Evolutionary conservation across 2,797 vertebrate genomes (phyloP).

Genomic region (Limosa lapponica): DNA sequence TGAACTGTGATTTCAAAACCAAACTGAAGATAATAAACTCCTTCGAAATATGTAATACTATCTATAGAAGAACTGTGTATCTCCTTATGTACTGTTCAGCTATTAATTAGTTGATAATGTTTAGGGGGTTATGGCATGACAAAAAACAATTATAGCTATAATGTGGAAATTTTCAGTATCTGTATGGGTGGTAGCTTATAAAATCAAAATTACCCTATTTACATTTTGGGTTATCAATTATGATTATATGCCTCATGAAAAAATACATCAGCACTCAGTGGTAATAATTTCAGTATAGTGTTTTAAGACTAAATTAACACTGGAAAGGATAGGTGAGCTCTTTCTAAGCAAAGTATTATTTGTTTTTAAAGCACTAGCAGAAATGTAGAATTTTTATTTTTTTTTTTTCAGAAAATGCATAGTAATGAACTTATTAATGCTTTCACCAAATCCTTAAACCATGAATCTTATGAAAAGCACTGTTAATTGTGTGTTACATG

Average conservation of each 20-base stretch:
- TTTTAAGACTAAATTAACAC: slow-evolving; percentile 37
- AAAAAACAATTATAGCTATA: slow-evolving; percentile 5
- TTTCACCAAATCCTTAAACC: background rate
- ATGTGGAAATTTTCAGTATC: slow-evolving; percentile 13
- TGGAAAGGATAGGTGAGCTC: slow-evolving; percentile 41
- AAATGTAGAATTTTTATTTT: background rate
- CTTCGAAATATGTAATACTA: background rate
- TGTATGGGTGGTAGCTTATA: slow-evolving; percentile 6
- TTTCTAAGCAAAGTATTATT: background rate
- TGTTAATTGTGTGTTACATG: slow-evolving; percentile 54
- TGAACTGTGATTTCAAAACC: background rate
- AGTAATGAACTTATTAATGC: background rate
- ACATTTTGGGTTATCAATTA: slow-evolving; percentile 40
- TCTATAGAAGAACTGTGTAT: background rate
- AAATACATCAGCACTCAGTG: background rate
- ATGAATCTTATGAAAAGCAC: background rate
- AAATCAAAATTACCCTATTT: slow-evolving; percentile 49
- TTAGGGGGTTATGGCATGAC: slow-evolving; percentile 17
- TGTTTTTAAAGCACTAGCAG: background rate
- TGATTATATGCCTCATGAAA: slow-evolving; percentile 22
- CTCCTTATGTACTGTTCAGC: slow-evolving; percentile 18
- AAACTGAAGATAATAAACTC: background rate
- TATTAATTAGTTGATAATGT: slow-evolving; percentile 40
- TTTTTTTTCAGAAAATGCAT: background rate
- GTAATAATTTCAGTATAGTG: slow-evolving; percentile 23